These are phyloP conservation scores for Euphydryas editha DNA, from an alignment of 2,888 invertebrate species.

Conservation along the genomic window DNA sequence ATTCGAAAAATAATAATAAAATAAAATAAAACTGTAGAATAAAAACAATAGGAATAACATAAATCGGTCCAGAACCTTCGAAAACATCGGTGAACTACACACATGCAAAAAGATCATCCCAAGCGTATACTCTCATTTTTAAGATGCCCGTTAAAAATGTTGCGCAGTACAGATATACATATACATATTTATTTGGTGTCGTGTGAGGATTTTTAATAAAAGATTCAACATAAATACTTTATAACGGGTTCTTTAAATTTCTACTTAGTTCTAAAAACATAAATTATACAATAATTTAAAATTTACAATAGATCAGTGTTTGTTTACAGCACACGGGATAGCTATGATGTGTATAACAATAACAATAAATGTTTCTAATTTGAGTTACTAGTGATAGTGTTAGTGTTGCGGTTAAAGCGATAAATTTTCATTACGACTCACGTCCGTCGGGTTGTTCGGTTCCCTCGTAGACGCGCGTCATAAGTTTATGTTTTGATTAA, in stretches of 20 bases:
- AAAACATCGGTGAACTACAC: too few relatives aligned
- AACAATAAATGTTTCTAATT: conserved; percentile 60
- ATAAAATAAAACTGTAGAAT: too few relatives aligned
- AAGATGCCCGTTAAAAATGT: too few relatives aligned
- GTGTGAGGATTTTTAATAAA: too few relatives aligned
- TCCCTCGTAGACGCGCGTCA: conserved; percentile 8
- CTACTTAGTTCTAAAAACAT: background rate
- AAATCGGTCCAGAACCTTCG: too few relatives aligned
- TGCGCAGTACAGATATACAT: too few relatives aligned
- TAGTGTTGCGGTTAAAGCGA: conserved; percentile 54
- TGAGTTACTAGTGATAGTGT: conserved; percentile 52
- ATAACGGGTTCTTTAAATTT: background rate
- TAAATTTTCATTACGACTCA: conserved; percentile 58
- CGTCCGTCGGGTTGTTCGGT: conserved; percentile 46
- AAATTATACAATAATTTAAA: background rate
- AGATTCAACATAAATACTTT: too few relatives aligned
- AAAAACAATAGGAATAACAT: too few relatives aligned
- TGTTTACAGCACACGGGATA: conserved; percentile 44
- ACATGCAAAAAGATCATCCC: too few relatives aligned
- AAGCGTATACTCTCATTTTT: too few relatives aligned
- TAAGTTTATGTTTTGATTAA: conserved; percentile 19
- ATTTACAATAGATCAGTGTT: conserved; percentile 11
- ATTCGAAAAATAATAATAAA: too few relatives aligned
- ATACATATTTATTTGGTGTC: too few relatives aligned
- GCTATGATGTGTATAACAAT: conserved; percentile 58